Percentiles rank a stretch among this genome's conserved stretches.
Evolutionary conservation across 2,888 invertebrate species (phyloP).

Genomic region (Plebejus melissa): DNA sequence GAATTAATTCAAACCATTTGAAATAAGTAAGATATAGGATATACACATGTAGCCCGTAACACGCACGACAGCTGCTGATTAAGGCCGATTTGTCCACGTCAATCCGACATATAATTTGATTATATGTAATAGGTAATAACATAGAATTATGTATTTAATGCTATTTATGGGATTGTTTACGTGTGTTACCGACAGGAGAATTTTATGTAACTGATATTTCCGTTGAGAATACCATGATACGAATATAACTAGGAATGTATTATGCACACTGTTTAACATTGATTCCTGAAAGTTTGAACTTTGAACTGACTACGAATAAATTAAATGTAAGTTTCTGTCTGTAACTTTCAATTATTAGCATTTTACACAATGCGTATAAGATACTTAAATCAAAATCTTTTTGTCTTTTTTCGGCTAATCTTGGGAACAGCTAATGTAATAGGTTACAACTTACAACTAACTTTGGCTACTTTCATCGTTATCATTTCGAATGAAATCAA

Average conservation of each 20-base stretch:
- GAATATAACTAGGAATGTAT: not conserved
- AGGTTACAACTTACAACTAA: too few relatives aligned
- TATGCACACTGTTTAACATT: not conserved
- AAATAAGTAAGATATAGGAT: constrained; percentile 34
- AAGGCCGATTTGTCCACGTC: constrained; percentile 21
- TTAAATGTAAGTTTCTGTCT: too few relatives aligned
- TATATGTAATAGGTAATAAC: not conserved
- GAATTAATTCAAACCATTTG: constrained; percentile 29
- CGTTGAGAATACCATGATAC: not conserved
- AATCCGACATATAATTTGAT: constrained; percentile 7
- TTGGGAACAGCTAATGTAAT: too few relatives aligned
- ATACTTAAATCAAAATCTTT: too few relatives aligned
- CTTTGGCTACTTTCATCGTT: too few relatives aligned
- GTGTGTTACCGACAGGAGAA: constrained; percentile 6
- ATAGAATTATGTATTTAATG: not conserved
- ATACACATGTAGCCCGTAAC: constrained; percentile 30
- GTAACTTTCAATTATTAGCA: too few relatives aligned
- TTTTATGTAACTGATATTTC: constrained; percentile 2
- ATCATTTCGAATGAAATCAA: too few relatives aligned
- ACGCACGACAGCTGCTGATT: constrained; percentile 34
- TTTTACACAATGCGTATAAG: too few relatives aligned
- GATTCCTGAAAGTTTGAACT: not conserved
- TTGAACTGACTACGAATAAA: too few relatives aligned
- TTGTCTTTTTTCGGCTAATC: too few relatives aligned
- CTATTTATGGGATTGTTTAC: constrained; percentile 6